These are phyloP conservation scores for Sesamia inferens DNA, from an alignment of 2,888 invertebrate species.

Conservation along the genomic window DNA sequence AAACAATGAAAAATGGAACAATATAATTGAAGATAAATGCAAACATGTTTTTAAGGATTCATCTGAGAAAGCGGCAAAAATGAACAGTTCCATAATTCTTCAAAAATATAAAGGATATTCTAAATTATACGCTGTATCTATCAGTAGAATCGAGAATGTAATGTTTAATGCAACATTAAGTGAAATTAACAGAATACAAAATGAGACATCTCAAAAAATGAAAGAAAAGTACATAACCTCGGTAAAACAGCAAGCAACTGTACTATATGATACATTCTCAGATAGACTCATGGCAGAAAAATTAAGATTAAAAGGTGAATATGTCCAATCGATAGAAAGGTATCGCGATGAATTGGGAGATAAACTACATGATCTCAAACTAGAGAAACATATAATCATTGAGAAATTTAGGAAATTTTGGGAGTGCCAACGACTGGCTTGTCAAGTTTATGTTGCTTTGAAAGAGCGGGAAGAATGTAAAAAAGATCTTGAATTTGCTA, in stretches of 20 bases:
- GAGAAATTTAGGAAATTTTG: conserved; percentile 78
- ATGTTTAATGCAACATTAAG: conserved; percentile 74
- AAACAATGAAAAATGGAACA: conserved; percentile 78
- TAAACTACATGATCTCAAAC: conserved; percentile 77
- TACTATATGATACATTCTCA: conserved; percentile 75
- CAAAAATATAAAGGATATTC: conserved; percentile 77
- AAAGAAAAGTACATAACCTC: conserved; percentile 67
- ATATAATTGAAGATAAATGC: conserved; percentile 66
- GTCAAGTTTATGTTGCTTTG: conserved; percentile 83
- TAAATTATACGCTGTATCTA: conserved; percentile 72
- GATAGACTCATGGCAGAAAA: conserved; percentile 74
- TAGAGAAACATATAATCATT: conserved; percentile 81
- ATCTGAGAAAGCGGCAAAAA: conserved; percentile 65
- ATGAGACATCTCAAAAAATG: conserved; percentile 74
- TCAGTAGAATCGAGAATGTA: conserved; percentile 76
- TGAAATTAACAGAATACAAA: conserved; percentile 72
- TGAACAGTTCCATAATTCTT: conserved; percentile 74
- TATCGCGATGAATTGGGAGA: conserved; percentile 63
- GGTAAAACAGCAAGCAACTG: conserved; percentile 77
- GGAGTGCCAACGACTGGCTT: conserved; percentile 83
- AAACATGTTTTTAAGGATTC: conserved; percentile 67
- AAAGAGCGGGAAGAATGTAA: conserved; percentile 81
- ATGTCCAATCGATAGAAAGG: conserved; percentile 71
- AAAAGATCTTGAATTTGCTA: conserved; percentile 73
- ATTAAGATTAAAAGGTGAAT: conserved; percentile 71